Conservation (phyloP, 2,797 vertebrate genomes). For the Strix occidentalis region DNA sequence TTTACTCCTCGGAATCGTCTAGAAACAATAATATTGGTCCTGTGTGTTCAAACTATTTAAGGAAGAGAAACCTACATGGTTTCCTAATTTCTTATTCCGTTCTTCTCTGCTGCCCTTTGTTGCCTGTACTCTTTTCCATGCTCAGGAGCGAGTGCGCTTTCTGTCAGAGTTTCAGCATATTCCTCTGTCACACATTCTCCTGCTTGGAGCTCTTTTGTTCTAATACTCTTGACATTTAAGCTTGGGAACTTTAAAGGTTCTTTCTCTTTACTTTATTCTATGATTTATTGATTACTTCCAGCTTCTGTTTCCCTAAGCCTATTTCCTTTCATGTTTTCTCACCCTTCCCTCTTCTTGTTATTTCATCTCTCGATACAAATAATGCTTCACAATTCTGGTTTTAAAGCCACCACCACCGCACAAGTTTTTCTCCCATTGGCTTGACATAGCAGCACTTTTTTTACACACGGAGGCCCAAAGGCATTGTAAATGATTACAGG, state of each 20-base stretch:
- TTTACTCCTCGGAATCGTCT: neutral
- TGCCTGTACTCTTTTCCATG: neutral
- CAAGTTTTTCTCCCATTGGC: conserved; percentile 42
- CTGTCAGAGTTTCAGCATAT: conserved; percentile 26
- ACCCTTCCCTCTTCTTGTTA: conserved; percentile 34
- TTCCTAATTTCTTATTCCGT: neutral
- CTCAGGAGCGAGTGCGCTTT: conserved; percentile 1
- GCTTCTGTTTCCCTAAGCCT: conserved; percentile 61
- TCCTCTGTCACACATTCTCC: conserved; percentile 21
- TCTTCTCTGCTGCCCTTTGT: neutral
- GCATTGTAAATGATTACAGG: conserved; percentile 34
- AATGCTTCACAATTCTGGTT: conserved; percentile 14
- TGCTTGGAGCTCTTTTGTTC: conserved; percentile 57
- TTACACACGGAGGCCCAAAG: neutral
- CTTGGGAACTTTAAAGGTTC: conserved; percentile 62
- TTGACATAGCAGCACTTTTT: neutral
- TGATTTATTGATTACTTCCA: conserved; percentile 72
- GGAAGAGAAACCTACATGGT: neutral
- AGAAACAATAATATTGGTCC: neutral
- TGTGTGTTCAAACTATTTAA: neutral
- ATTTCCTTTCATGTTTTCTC: conserved; percentile 55
- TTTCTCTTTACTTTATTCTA: conserved; percentile 68
- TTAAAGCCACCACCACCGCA: neutral
- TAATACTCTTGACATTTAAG: conserved; percentile 76
- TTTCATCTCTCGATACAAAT: conserved; percentile 59